phyloP scores from a whole-genome alignment of 2,797 vertebrate genomes.

The Anabas testudineus region DNA sequence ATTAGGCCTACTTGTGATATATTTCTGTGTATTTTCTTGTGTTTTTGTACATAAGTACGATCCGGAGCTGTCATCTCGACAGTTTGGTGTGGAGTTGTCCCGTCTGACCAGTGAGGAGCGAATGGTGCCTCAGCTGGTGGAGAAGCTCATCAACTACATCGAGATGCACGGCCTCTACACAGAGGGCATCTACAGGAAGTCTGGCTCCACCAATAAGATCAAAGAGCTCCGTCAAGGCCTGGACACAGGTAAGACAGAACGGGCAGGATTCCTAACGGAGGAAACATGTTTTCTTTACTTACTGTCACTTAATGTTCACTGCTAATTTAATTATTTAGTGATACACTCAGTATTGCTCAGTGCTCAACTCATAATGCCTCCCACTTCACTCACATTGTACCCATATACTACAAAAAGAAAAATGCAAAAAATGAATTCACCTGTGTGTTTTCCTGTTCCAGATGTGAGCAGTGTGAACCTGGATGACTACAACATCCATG shows the following conservation, averaged over 20 bases:
- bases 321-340: no score
- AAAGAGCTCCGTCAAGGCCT: slow-evolving; percentile 94
- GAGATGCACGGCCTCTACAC: slow-evolving; percentile 98
- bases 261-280: no score
- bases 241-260: slow-evolving; percentile 86
- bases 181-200: slow-evolving; percentile 96
- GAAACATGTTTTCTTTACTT: no score
- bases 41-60: slow-evolving; percentile 84
- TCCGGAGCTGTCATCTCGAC: slow-evolving; percentile 91
- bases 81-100: slow-evolving; percentile 93
- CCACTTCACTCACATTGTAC: no score
- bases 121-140: slow-evolving; percentile 91
- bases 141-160: slow-evolving; percentile 97
- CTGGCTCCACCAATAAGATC: slow-evolving; percentile 96
- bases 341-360: no score
- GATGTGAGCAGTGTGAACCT: slow-evolving; percentile 91
- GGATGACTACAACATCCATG: slow-evolving; percentile 97
- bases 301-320: no score
- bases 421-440: no score
- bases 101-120: slow-evolving; percentile 93
- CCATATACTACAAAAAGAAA: no score
- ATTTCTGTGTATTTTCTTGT: slow-evolving; percentile 5
- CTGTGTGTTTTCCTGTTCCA: slow-evolving; percentile 58
- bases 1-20: no score
- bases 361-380: no score